Evolutionary conservation across 2,797 vertebrate genomes (phyloP).

Genomic region (Phrynocephalus guinanensis): DNA sequence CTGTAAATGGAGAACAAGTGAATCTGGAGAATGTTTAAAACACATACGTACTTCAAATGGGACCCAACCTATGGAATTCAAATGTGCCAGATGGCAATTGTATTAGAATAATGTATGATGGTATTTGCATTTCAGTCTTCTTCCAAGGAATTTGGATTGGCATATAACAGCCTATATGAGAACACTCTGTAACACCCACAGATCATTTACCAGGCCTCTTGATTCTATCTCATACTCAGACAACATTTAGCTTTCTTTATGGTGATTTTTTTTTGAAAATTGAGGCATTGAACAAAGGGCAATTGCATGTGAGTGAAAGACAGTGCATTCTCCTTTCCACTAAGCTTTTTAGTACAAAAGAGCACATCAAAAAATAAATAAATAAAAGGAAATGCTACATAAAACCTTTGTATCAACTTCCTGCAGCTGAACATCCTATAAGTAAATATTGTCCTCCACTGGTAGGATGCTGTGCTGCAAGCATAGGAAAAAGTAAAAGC

Average conservation of each 20-base stretch:
- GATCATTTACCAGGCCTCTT: background rate
- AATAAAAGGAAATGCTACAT: background rate
- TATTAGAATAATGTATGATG: background rate
- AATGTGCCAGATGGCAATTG: background rate
- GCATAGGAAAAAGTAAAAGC: background rate
- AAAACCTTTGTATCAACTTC: background rate
- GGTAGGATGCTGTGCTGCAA: background rate
- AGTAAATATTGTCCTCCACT: conserved; percentile 1
- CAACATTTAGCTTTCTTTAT: background rate
- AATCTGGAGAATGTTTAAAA: background rate
- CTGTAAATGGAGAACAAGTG: background rate
- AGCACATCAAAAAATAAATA: background rate
- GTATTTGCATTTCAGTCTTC: too few relatives aligned
- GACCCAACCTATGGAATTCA: background rate
- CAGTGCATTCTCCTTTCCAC: background rate
- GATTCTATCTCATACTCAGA: background rate
- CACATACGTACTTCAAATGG: background rate
- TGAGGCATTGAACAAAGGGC: background rate
- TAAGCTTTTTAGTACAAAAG: background rate
- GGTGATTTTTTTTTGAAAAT: background rate
- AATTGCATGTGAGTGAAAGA: background rate
- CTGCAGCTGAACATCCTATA: background rate
- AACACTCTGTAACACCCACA: background rate
- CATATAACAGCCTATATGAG: background rate
- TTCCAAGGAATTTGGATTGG: background rate